Evolutionary conservation across 2,797 vertebrate species (phyloP).

Genomic region (Notolepis coatsorum): DNA sequence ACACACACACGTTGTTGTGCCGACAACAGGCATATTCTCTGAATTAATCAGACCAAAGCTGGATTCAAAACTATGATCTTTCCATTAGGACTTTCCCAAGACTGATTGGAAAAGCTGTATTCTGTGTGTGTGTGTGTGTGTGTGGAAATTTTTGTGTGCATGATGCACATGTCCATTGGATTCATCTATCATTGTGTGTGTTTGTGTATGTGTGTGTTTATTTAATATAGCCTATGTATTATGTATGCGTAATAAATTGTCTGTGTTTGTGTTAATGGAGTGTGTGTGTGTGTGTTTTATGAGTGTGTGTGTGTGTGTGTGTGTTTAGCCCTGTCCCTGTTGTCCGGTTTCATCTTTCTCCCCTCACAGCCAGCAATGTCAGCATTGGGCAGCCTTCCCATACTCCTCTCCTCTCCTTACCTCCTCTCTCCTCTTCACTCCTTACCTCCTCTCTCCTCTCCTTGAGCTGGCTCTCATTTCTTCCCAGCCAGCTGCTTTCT

Average conservation of each 20-base stretch:
- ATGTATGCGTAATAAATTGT: background rate
- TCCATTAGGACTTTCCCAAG: too few relatives aligned
- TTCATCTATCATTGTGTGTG: too few relatives aligned
- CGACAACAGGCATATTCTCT: too few relatives aligned
- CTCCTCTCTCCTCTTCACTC: background rate
- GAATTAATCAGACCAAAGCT: too few relatives aligned
- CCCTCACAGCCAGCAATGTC: constrained; percentile 14
- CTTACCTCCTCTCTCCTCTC: background rate
- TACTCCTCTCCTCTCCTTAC: background rate
- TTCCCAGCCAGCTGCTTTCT: background rate
- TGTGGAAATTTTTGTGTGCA: background rate
- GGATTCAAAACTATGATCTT: too few relatives aligned
- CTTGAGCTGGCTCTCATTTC: background rate
- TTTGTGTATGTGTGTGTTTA: constrained; percentile 9
- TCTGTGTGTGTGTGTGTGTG: background rate
- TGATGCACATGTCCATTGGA: too few relatives aligned
- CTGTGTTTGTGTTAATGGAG: background rate
- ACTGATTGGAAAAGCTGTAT: background rate
- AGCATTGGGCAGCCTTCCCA: constrained; percentile 4
- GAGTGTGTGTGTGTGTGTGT: constrained; percentile 9
- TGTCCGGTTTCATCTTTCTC: constrained; percentile 26
- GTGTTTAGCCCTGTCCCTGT: background rate
- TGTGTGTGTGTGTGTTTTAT: constrained; percentile 1
- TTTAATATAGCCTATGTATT: constrained; percentile 5
- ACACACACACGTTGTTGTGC: too few relatives aligned